Base-by-base conservation (phyloP, 2,888 invertebrate genomes). In the Arctia plantaginis region DNA sequence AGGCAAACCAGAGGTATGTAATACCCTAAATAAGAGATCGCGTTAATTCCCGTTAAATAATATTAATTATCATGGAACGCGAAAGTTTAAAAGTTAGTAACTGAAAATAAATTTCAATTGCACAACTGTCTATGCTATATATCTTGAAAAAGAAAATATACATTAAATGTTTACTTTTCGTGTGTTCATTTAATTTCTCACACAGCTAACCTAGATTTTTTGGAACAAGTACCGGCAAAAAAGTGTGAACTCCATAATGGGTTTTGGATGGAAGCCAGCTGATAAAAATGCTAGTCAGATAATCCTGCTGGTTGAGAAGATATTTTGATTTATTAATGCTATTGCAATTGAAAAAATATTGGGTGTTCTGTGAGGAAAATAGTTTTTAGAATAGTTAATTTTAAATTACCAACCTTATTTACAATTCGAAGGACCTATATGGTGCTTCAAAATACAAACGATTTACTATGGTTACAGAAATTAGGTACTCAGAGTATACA, bases 241-340 rank as follows among this genome's bases (percentile, higher is more conserved):
- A 87, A 86, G 80, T 83, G 85, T 81, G 84, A 87, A 85, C 77
- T 87, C 85, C 82, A 80, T 88, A 87, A 89, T 85, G 85, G 85
- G 82, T 82, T 86, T 84, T 89, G 89, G 89, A 89, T 78, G 64
- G 71, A 79, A 71, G 89, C 89, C 89, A 88, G 80, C 73, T 68
- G 74, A 83, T 84, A 82, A 87, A 86, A 82, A 71, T 76, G 66
- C 76, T 74, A 81, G 81, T 80, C 82, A 81, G 82, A 86, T 85
- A 86, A 88, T 82, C 75, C 80, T 80, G 82, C 82, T 79, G 77
- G 80, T 78, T 74, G 80, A 77, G 81, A 77, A 82, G 82, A 85
- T 83, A 75, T 74, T 75, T 77, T 80, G 78, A 87, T 85, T 84
- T 84, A 82, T 71, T 82, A 81, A 77, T 78, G 83, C 77, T 67